Evolutionary conservation across 1,140 invertebrate genomes (phyloP).

Genomic region (Sarcophaga peregrina): DNA sequence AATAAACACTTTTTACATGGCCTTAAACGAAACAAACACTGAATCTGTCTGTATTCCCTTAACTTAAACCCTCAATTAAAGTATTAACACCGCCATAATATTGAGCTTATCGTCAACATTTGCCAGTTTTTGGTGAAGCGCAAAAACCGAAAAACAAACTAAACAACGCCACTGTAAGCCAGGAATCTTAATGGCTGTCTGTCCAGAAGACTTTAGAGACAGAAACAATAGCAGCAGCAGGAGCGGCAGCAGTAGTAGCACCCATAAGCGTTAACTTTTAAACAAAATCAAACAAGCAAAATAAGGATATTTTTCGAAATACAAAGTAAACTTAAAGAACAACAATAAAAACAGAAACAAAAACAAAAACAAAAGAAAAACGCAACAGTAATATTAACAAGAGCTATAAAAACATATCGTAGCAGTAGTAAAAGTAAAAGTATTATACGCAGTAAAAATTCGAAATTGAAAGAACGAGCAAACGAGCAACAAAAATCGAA

Average conservation of each 20-base stretch:
- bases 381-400: slow-evolving; percentile 10
- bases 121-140: neutral
- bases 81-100: slow-evolving; percentile 17
- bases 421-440: too few species aligned
- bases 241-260: too few species aligned
- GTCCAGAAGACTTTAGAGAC: neutral
- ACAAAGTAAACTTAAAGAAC: slow-evolving; percentile 11
- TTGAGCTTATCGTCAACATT: slow-evolving; percentile 24
- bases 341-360: neutral
- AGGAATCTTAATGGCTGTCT: neutral
- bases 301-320: neutral
- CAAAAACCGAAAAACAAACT: neutral
- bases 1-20: slow-evolving; percentile 23
- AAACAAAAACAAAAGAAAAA: neutral
- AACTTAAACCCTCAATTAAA: slow-evolving; percentile 26
- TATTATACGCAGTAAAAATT: too few species aligned
- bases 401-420: slow-evolving; percentile 38
- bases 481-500: too few species aligned
- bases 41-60: neutral
- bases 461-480: slow-evolving; percentile 3
- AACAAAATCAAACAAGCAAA: slow-evolving; percentile 36
- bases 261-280: neutral
- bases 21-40: slow-evolving; percentile 26
- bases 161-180: neutral
- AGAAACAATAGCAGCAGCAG: neutral